phyloP scores from a whole-genome alignment of 2,797 vertebrate species.

The Salmo trutta region DNA sequence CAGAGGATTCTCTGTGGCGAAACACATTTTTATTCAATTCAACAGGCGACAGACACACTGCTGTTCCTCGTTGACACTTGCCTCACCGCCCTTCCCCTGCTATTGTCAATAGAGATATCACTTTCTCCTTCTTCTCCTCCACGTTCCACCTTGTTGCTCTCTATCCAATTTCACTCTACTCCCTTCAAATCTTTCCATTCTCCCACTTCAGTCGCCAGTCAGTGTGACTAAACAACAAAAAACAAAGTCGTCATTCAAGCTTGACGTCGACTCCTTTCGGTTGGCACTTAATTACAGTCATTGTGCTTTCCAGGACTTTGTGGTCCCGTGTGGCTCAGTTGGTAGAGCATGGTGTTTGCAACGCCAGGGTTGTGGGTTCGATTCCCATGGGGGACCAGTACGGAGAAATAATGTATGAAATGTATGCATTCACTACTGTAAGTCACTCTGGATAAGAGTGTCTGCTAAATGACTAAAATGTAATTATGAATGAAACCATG shows the following conservation, averaged over 20 bases:
- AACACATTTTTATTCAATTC: conserved; percentile 55
- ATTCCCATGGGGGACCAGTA: too few species aligned
- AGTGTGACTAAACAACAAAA: conserved; percentile 58
- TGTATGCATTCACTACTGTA: too few species aligned
- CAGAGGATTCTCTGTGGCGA: background rate
- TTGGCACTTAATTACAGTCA: too few species aligned
- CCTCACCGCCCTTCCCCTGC: background rate
- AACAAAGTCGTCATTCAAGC: conserved; percentile 1
- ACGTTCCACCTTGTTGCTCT: conserved; percentile 45
- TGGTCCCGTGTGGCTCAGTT: too few species aligned
- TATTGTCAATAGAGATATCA: conserved; percentile 31
- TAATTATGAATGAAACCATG: conserved; percentile 45
- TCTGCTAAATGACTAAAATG: too few species aligned
- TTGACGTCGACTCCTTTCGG: too few species aligned
- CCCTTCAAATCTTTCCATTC: conserved; percentile 41
- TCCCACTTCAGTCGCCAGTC: conserved; percentile 37
- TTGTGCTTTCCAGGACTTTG: conserved; percentile 2
- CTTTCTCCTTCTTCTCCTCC: background rate
- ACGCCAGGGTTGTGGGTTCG: too few species aligned
- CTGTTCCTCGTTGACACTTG: conserved; percentile 35
- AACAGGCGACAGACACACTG: conserved; percentile 46
- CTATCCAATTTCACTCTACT: conserved; percentile 45
- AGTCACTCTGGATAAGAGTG: too few species aligned
- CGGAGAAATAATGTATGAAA: too few species aligned
- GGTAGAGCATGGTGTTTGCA: too few species aligned